Evolutionary conservation across 2,888 invertebrate genomes (phyloP).

Genomic region (Thysanoteuthis rhombus): DNA sequence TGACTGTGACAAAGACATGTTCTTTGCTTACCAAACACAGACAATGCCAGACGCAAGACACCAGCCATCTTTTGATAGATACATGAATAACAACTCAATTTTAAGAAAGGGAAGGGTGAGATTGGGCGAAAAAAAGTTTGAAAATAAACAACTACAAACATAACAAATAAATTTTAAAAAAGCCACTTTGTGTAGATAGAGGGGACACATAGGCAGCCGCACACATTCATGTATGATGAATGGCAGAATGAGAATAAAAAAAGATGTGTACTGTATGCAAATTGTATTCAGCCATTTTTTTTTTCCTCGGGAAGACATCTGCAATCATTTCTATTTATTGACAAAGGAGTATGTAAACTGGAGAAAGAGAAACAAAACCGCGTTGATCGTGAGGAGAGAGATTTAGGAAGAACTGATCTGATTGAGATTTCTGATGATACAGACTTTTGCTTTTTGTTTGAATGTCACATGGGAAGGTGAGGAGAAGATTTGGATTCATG

Average conservation of each 20-base stretch:
- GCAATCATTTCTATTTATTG: constrained; percentile 12
- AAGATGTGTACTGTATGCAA: background rate
- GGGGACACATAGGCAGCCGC: background rate
- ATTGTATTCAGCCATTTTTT: background rate
- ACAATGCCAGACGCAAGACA: background rate
- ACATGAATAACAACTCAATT: background rate
- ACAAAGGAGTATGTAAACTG: background rate
- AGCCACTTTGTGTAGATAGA: background rate
- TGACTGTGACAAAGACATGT: background rate
- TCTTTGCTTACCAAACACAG: background rate
- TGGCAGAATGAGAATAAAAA: background rate
- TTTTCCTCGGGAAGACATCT: background rate
- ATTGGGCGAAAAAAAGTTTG: background rate
- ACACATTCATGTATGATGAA: background rate
- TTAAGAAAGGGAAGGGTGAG: background rate
- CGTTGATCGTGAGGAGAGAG: background rate
- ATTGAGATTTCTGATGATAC: background rate
- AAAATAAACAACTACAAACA: background rate
- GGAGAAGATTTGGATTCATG: no score
- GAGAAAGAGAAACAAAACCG: background rate
- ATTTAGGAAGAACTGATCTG: background rate
- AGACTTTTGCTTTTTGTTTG: background rate
- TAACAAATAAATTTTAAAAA: background rate
- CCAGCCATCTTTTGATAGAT: background rate
- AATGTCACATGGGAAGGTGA: no score